These are phyloP conservation scores for Psammodynastes pulverulentus DNA, from an alignment of 2,113 vertebrate species.

Conservation along the genomic window DNA sequence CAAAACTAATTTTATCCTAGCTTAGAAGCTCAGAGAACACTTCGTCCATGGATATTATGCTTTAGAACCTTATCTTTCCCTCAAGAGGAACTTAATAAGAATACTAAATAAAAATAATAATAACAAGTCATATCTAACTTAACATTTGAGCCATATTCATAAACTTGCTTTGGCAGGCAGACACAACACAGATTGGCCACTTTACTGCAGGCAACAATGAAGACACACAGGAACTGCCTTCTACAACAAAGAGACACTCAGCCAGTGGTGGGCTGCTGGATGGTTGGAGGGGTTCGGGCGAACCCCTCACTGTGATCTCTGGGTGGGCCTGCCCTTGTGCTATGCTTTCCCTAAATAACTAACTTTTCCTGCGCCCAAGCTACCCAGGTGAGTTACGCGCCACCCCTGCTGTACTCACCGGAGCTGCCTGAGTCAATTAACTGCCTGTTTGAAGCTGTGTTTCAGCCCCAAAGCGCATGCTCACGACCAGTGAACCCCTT, in stretches of 20 bases:
- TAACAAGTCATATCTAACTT: background rate
- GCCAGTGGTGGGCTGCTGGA: too few species aligned
- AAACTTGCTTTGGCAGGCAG: background rate
- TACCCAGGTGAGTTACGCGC: too few species aligned
- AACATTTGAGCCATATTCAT: background rate
- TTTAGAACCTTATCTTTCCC: background rate
- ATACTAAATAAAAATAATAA: background rate
- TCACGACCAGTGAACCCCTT: too few species aligned
- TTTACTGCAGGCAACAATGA: background rate
- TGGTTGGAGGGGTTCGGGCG: too few species aligned
- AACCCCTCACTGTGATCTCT: too few species aligned
- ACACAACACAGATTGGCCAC: background rate
- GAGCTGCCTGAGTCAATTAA: too few species aligned
- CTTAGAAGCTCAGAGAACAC: background rate
- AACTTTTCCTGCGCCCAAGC: too few species aligned
- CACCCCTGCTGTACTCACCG: too few species aligned
- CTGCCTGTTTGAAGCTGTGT: too few species aligned
- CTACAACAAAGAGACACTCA: background rate
- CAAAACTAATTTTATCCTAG: background rate
- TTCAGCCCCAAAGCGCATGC: too few species aligned
- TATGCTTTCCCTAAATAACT: too few species aligned
- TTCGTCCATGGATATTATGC: background rate
- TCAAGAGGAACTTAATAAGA: background rate
- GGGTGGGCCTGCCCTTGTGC: too few species aligned
- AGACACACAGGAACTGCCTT: background rate